Base-by-base conservation (phyloP, 1,140 invertebrate genomes). In the Pristionchus pacificus region DNA sequence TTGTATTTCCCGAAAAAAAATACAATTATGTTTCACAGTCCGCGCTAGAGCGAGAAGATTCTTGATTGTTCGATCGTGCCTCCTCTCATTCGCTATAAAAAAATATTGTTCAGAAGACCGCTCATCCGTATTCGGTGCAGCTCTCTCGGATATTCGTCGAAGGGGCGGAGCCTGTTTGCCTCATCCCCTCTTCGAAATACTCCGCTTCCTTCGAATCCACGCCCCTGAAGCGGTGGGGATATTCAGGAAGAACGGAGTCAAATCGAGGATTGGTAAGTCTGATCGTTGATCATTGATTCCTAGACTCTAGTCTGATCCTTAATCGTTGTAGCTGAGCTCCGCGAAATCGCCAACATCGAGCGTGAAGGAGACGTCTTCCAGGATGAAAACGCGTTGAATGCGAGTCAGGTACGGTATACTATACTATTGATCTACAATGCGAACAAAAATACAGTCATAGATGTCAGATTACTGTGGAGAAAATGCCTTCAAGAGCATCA, bases 241-340 rank as follows among this genome's bases (percentile, higher is more conserved):
- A 19, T 73, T 73, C 71, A 65, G 71, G 2, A 73, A 73, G 49
- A 73, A 73, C 30, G 71, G 71, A 55, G 71, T 73, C 25, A 73
- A 73, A 32, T 73, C 71, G 10, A 31, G 71, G 30, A 73, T 73
- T 38, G 59, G 59, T 25, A 66, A 73, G 33, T n/a, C n/a, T n/a
- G n/a, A n/a, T n/a, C n/a, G n/a, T n/a, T n/a, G n/a, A n/a, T n/a
- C n/a, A n/a, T n/a, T n/a, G n/a, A n/a, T n/a, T n/a, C n/a, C n/a
- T n/a, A n/a, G n/a, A n/a, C n/a, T n/a, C n/a, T n/a, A n/a, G n/a
- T n/a, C n/a, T n/a, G n/a, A n/a, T n/a, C n/a, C n/a, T n/a, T n/a
- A n/a, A n/a, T n/a, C n/a, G n/a, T n/a, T n/a, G n/a, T n/a, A n/a
- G n/a, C n/a, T n/a, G n/a, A n/a, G n/a, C 60, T 73, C 14, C 32